Base-by-base conservation (phyloP, 2,797 vertebrate genomes). In the Muscicapa comitata region DNA sequence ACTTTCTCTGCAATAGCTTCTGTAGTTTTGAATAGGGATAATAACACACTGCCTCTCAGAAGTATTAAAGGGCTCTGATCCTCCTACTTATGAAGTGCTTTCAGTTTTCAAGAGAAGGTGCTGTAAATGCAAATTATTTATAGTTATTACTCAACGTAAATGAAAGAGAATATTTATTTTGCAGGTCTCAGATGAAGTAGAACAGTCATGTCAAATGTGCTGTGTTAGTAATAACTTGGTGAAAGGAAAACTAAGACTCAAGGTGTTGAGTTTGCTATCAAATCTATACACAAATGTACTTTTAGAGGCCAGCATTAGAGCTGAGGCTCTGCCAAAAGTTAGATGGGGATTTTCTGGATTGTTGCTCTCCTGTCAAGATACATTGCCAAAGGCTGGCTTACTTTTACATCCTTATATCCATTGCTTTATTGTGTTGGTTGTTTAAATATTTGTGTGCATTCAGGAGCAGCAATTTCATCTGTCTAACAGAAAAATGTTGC, bases 401-500 rank as follows among this genome's bases (percentile, higher is more conserved):
- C 87, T 84, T 92, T 67, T 66, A 35, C 7, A 17, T 54, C 42
- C 23, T 71, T 93, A 47, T 66, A 75, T 61, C 66, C 51, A 67
- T 33, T 75, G 14, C 58, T 83, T 90, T 86, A 72, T 26, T 59
- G 12, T 72, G 45, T 75, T 6, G 9, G 40, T 76, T 73, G n/a
- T 75, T 95, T 78, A 90, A 72, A 91, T 51, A 88, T 65, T 83
- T 81, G 62, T 63, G 55, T 42, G 66, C 58, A 45, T 84, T 86
- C 79, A 79, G 83, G 70, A 94, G 90, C 70, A 72, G 83, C 48
- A 81, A 76, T 86, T 94, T 85, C 79, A 80, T 90, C 57, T 83
- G 71, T 77, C 38, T 74, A 75, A 54, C 42, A 86, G 86, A 88
- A 95, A 95, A 90, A 90, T 11, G 43, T 59, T 95, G 90, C 94